These are phyloP conservation scores for Amiota mariae DNA, from an alignment of 2,888 invertebrate genomes.

Conservation along the genomic window DNA sequence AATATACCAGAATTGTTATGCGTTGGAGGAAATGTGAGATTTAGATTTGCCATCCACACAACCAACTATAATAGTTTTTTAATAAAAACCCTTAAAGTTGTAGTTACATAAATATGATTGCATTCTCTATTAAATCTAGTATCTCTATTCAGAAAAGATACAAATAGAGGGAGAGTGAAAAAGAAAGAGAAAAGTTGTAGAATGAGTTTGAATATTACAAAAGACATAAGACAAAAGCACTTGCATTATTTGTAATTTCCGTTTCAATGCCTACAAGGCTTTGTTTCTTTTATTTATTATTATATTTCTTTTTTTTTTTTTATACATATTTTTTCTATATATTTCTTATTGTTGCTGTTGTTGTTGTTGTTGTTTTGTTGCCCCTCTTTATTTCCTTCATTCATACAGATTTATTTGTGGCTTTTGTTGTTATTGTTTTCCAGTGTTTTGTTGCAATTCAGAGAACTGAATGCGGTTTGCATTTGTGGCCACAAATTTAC, in stretches of 20 bases:
- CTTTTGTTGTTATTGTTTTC: slow-evolving; percentile 31
- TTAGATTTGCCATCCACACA: too few relatives aligned
- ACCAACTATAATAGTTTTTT: too few relatives aligned
- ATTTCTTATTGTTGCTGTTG: background rate
- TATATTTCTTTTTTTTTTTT: background rate
- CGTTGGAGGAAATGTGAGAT: too few relatives aligned
- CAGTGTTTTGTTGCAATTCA: slow-evolving; percentile 47
- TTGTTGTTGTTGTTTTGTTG: background rate
- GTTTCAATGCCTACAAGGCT: slow-evolving; percentile 26
- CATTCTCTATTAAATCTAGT: too few relatives aligned
- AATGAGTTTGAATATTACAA: slow-evolving; percentile 2
- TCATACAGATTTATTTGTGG: slow-evolving; percentile 59
- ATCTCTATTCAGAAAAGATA: too few relatives aligned
- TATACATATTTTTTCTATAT: background rate
- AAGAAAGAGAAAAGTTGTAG: too few relatives aligned
- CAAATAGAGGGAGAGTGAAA: too few relatives aligned
- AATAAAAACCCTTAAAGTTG: too few relatives aligned
- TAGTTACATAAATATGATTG: too few relatives aligned
- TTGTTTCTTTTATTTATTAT: slow-evolving; percentile 13
- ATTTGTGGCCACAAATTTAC: slow-evolving; percentile 57
- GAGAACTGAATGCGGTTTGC: slow-evolving; percentile 64
- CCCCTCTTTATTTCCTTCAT: slow-evolving; percentile 31
- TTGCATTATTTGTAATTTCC: slow-evolving; percentile 27
- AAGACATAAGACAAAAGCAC: background rate
- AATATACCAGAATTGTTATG: too few relatives aligned